Base-by-base conservation (phyloP, 2,113 vertebrate genomes). In the Pelobates fuscus region DNA sequence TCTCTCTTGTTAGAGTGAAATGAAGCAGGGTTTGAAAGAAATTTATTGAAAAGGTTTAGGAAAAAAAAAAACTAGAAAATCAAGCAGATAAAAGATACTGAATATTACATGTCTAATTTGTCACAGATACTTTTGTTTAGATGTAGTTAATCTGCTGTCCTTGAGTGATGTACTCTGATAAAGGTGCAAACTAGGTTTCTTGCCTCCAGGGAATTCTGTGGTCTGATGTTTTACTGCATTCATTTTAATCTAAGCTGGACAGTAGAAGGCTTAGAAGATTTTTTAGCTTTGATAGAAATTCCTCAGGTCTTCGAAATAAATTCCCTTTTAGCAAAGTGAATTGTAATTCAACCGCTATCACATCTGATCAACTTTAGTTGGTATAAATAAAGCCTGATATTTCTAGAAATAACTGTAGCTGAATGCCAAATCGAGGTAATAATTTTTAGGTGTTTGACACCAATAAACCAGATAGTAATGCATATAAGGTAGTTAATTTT, bases 311-410 rank as follows among this genome's bases (percentile, higher is more conserved):
- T 66, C 25, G 11, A 65, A 74, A 74, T 74, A 54, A 58, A 74
- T 74, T 74, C 37, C 62, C 64, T 66, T 74, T 74, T 76, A 76
- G 46, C 63, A 67, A 67, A 67, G 37, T 76, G 72, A 76, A 76
- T 74, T 76, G 72, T 67, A 76, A 76, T 76, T 76, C 72, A 59
- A 67, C 41, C 44, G 64, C 63, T 67, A 76, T 76, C 72, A 76
- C 72, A 67, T 76, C 37, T 66, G 63, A 76, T 76, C 72, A 60
- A 55, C 12, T 49, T 76, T 67, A 29, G 60, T 64, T 73, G 43
- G 72, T 67, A 76, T 59, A 67, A 67, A 76, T 76, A 74, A 74
- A 59, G 71, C 15, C 63, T 30, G 24, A 44, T 74, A 25, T 74
- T 74, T 66, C 30, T 54, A 43, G 62, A 26, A 57, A 62, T 58